Evolutionary conservation across 1,140 invertebrate genomes (phyloP).

Genomic region (Pteromalus puparum): DNA sequence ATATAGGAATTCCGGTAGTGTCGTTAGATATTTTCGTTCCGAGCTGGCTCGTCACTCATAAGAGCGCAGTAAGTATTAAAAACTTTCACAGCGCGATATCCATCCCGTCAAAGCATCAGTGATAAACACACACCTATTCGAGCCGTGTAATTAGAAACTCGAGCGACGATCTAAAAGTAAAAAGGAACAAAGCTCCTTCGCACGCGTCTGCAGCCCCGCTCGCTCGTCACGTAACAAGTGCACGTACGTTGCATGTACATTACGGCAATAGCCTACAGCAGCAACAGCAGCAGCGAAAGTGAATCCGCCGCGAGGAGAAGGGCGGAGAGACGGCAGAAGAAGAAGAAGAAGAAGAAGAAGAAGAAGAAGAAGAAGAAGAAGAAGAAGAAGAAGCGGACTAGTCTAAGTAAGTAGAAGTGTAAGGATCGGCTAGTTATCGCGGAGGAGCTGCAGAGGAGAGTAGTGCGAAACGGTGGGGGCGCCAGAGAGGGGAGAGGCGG

Average conservation of each 20-base stretch:
- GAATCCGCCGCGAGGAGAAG: neutral
- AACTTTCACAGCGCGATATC: neutral
- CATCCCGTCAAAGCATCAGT: neutral
- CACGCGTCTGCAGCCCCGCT: too few relatives aligned
- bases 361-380: neutral
- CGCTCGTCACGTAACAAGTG: conserved; percentile 50
- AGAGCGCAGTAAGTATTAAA: too few relatives aligned
- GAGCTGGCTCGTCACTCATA: neutral
- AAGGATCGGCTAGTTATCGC: conserved; percentile 37
- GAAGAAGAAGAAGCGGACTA: conserved; percentile 18
- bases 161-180: neutral
- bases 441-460: conserved; percentile 18
- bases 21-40: too few relatives aligned
- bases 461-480: neutral
- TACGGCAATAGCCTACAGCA: conserved; percentile 36
- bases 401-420: conserved; percentile 10
- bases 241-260: conserved; percentile 19
- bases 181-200: conserved; percentile 1
- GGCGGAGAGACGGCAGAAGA: neutral
- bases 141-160: neutral
- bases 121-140: neutral
- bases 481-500: conserved; percentile 5
- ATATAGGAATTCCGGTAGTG: too few relatives aligned
- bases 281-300: conserved; percentile 33
- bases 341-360: neutral